phyloP scores from a whole-genome alignment of 1,140 invertebrate species.

The Drosophila fuyamai region DNA sequence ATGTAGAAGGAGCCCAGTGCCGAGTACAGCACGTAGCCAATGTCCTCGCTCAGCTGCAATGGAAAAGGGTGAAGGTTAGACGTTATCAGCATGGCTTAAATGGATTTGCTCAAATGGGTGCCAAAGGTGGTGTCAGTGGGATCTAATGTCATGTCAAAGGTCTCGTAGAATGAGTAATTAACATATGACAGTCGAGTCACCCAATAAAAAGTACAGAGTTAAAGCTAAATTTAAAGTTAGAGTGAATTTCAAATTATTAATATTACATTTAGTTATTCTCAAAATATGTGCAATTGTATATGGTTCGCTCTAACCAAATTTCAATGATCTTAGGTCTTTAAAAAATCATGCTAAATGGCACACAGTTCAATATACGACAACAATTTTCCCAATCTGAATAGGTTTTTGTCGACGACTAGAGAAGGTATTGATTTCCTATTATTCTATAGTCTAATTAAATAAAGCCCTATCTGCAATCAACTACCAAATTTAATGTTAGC shows the following conservation, averaged over 20 bases:
- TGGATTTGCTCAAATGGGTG: not conserved
- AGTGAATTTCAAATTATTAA: too few species aligned
- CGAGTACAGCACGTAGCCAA: constrained; percentile 99
- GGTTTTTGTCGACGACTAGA: not conserved
- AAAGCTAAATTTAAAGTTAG: too few species aligned
- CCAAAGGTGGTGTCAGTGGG: not conserved
- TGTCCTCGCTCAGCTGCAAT: constrained; percentile 94
- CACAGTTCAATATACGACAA: too few species aligned
- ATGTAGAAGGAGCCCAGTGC: constrained; percentile 99
- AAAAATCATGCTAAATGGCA: too few species aligned
- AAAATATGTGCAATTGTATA: too few species aligned
- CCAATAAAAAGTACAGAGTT: too few species aligned
- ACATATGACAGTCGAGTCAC: too few species aligned
- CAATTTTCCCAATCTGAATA: not conserved
- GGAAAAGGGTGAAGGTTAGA: constrained; percentile 14
- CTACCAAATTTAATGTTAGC: not conserved
- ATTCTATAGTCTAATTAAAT: constrained; percentile 6
- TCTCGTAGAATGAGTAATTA: not conserved
- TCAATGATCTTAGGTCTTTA: too few species aligned
- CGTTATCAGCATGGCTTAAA: constrained; percentile 26
- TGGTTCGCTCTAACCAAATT: too few species aligned
- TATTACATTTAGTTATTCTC: too few species aligned
- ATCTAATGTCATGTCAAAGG: constrained; percentile 4
- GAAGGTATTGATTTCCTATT: not conserved
- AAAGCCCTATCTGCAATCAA: not conserved